These are phyloP conservation scores for Lycaena phlaeas DNA, from an alignment of 2,888 invertebrate species.

Conservation along the genomic window DNA sequence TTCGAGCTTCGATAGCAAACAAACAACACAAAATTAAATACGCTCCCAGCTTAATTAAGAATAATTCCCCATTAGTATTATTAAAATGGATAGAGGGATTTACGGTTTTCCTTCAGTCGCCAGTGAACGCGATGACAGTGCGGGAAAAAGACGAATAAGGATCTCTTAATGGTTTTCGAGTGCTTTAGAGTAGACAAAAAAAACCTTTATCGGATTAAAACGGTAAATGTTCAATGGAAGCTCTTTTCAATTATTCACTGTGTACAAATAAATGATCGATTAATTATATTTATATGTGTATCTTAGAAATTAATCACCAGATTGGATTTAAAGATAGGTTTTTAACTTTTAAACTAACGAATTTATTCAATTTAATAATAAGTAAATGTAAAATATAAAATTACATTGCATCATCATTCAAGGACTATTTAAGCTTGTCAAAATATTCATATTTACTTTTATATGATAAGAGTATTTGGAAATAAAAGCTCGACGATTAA, in stretches of 20 bases:
- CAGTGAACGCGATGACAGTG: constrained; percentile 1
- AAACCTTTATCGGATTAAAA: constrained; percentile 5
- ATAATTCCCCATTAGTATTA: neutral
- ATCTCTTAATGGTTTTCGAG: constrained; percentile 9
- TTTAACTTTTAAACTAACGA: too few species aligned
- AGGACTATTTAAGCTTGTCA: too few species aligned
- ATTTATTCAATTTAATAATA: too few species aligned
- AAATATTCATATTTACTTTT: too few species aligned
- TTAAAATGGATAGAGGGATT: neutral
- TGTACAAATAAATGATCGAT: too few species aligned
- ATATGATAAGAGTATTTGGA: too few species aligned
- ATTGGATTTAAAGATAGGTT: too few species aligned
- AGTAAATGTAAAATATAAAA: too few species aligned
- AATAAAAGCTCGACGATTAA: too few species aligned
- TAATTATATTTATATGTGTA: too few species aligned
- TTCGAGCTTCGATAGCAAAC: neutral
- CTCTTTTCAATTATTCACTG: neutral
- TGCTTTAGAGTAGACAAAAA: constrained; percentile 10
- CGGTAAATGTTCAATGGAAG: constrained; percentile 1
- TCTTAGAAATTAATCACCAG: too few species aligned
- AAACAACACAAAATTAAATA: neutral
- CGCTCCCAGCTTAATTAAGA: constrained; percentile 7
- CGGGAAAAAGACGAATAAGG: constrained; percentile 1
- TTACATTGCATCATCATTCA: too few species aligned
- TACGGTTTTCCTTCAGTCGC: constrained; percentile 5